phyloP scores from a whole-genome alignment of 2,797 vertebrate species.

The Serranus cabrilla region DNA sequence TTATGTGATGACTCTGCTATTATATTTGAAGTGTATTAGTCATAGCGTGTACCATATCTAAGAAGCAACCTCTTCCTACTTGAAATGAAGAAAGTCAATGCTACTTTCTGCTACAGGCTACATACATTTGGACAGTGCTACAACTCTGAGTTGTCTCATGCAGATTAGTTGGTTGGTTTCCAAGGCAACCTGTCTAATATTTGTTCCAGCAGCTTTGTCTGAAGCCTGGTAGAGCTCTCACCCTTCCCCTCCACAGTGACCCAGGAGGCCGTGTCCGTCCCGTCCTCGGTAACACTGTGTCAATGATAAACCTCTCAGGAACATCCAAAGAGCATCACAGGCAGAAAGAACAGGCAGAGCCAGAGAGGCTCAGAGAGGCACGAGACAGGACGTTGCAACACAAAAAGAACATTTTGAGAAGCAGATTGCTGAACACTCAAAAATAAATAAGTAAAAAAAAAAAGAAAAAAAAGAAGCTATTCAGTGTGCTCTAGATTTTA shows the following conservation, averaged over 20 bases:
- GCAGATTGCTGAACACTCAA: conserved; percentile 44
- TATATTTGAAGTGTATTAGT: conserved; percentile 30
- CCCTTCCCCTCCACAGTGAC: conserved; percentile 49
- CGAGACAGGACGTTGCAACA: conserved; percentile 56
- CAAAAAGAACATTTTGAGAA: conserved; percentile 45
- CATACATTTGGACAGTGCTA: conserved; percentile 16
- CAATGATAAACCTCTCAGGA: conserved; percentile 63
- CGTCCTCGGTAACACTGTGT: conserved; percentile 55
- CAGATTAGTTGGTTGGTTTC: conserved; percentile 60
- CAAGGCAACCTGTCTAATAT: conserved; percentile 66
- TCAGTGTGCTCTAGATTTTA: conserved; percentile 43
- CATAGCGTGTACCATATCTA: background rate
- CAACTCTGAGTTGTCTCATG: conserved; percentile 35
- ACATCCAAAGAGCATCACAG: conserved; percentile 40
- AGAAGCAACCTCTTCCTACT: conserved; percentile 1
- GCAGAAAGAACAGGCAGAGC: conserved; percentile 20
- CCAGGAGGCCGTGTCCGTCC: conserved; percentile 40
- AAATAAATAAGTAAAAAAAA: conserved; percentile 20
- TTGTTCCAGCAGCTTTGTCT: conserved; percentile 57
- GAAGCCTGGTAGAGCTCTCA: conserved; percentile 33
- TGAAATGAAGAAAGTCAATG: conserved; percentile 23
- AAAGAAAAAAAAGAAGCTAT: conserved; percentile 21
- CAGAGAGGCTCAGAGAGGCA: conserved; percentile 5
- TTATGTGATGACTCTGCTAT: conserved; percentile 38
- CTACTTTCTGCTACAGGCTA: conserved; percentile 9